Conservation (phyloP, 2,113 vertebrate species). For the Anseranas semipalmata region DNA sequence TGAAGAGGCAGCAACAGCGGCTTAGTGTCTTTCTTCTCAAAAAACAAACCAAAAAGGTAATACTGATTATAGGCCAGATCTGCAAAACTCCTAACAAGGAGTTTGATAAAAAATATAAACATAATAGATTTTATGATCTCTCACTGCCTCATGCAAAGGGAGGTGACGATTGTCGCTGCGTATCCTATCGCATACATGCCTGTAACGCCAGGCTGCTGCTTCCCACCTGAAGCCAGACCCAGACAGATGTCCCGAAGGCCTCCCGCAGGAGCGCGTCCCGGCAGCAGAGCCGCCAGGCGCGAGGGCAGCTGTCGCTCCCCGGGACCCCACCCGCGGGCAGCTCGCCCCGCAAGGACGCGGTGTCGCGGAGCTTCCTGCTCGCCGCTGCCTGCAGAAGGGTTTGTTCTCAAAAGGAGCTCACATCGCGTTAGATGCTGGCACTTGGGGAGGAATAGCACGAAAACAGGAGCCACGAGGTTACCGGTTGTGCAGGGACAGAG, state of each 20-base stretch:
- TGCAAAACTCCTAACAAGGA: not conserved
- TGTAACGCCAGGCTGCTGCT: not conserved
- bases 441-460: not conserved
- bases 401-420: not conserved
- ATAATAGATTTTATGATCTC: not conserved
- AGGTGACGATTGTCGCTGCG: not conserved
- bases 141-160: fast-evolving
- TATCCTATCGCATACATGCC: not conserved
- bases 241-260: too few relatives aligned
- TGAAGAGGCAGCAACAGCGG: not conserved
- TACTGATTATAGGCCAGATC: not conserved
- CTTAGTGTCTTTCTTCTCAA: not conserved
- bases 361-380: not conserved
- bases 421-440: not conserved
- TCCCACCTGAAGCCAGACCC: too few relatives aligned
- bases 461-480: not conserved
- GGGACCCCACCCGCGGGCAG: fast-evolving
- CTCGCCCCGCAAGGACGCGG: fast-evolving
- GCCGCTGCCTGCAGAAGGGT: not conserved
- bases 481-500: too few relatives aligned
- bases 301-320: too few relatives aligned
- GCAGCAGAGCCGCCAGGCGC: too few relatives aligned
- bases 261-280: too few relatives aligned
- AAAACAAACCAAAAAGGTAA: not conserved
- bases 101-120: not conserved